These are phyloP conservation scores for Cosmia pyralina DNA, from an alignment of 2,888 invertebrate species.

Conservation along the genomic window DNA sequence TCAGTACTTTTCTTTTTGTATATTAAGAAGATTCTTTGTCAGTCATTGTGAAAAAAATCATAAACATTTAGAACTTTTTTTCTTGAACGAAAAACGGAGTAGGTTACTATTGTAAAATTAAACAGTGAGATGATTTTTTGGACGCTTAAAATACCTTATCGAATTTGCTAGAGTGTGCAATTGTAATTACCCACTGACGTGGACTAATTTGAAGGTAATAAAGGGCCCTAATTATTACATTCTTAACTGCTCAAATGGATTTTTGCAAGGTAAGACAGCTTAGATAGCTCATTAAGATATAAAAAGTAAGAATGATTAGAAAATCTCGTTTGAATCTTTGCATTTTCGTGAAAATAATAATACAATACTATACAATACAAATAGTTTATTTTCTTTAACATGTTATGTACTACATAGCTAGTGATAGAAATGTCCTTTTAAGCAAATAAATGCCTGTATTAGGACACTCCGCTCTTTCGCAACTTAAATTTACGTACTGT, in stretches of 20 bases:
- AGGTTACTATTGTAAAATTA: not conserved
- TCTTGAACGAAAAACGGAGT: not conserved
- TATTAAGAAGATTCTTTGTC: not conserved
- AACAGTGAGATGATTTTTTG: not conserved
- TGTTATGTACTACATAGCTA: too few species aligned
- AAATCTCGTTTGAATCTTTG: not conserved
- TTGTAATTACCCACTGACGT: constrained; percentile 29
- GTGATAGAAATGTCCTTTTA: too few species aligned
- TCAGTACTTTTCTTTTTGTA: too few species aligned
- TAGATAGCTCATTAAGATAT: constrained; percentile 37
- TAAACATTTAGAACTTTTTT: not conserved
- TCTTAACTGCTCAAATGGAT: constrained; percentile 22
- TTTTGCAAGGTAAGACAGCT: constrained; percentile 38
- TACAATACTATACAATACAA: too few species aligned
- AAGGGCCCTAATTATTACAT: constrained; percentile 23
- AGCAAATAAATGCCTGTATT: too few species aligned
- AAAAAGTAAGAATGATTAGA: constrained; percentile 16
- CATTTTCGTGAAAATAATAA: not conserved
- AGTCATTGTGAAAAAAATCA: not conserved
- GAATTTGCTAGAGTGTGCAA: constrained; percentile 11
- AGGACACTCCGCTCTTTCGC: too few species aligned
- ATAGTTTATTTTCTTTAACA: too few species aligned
- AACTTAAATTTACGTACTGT: too few species aligned
- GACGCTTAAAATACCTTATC: not conserved
- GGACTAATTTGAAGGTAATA: constrained; percentile 32